Conservation (phyloP, 53 echinoderm and acorn worm species). For the Echinometra lucunter region DNA sequence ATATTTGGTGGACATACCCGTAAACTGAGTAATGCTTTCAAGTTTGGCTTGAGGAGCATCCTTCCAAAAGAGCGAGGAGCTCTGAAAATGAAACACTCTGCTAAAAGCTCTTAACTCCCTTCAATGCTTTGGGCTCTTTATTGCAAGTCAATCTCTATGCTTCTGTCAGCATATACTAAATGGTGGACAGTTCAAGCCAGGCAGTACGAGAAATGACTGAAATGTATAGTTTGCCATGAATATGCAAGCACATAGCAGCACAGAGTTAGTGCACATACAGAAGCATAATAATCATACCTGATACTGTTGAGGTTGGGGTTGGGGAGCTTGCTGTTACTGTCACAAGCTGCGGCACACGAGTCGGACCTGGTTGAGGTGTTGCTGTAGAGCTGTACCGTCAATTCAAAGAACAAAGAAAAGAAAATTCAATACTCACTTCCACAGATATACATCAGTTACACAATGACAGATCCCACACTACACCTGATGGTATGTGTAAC, state of each 20-base stretch:
- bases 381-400: background rate
- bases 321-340: slow-evolving; percentile 67
- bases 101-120: background rate
- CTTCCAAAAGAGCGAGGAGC: too few relatives aligned
- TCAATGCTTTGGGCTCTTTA: background rate
- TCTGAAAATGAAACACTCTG: background rate
- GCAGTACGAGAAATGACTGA: background rate
- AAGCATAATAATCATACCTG: slow-evolving; percentile 43
- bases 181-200: background rate
- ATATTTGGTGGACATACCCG: background rate
- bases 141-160: background rate
- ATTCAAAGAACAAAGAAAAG: background rate
- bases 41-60: background rate
- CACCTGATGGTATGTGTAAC: too few relatives aligned
- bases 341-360: slow-evolving; percentile 50
- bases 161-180: background rate
- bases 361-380: background rate
- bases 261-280: background rate
- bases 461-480: background rate
- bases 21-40: background rate
- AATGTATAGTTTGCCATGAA: background rate
- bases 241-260: background rate
- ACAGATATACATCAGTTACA: background rate
- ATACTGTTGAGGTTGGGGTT: slow-evolving; percentile 66
- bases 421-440: background rate